These are phyloP conservation scores for Capreolus pygargus DNA, from an alignment of 2,113 vertebrate species.

Conservation along the genomic window DNA sequence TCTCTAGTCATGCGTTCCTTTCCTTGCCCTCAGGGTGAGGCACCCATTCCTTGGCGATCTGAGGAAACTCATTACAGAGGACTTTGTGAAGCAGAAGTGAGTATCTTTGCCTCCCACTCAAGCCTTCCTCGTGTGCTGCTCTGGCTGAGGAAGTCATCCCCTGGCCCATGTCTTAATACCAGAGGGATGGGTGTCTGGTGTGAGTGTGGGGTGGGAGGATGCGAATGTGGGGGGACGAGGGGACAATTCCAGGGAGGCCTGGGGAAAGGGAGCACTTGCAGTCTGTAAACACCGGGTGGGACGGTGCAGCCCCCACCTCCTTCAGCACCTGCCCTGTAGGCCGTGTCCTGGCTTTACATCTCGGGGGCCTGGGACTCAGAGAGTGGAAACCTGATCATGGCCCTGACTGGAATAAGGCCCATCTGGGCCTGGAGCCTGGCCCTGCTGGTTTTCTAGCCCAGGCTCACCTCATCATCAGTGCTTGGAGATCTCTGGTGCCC, in stretches of 20 bases:
- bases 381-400: neutral
- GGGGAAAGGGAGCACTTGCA: neutral
- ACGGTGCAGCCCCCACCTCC: too few relatives aligned
- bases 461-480: neutral
- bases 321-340: neutral
- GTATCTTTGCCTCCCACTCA: neutral
- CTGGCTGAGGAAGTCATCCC: neutral
- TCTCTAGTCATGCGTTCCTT: neutral
- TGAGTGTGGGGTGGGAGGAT: too few relatives aligned
- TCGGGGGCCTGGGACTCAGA: neutral
- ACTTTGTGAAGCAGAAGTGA: conserved; percentile 92
- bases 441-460: neutral
- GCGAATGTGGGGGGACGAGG: neutral
- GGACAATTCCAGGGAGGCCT: neutral
- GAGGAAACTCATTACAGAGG: conserved; percentile 87
- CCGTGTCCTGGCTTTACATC: neutral
- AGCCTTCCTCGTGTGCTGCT: neutral
- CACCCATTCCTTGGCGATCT: conserved; percentile 89
- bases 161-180: neutral
- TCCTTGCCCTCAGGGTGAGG: conserved; percentile 78
- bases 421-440: neutral
- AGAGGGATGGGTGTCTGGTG: neutral
- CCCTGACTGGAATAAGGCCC: neutral
- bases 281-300: neutral
- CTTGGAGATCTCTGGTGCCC: neutral